phyloP scores from a whole-genome alignment of 2,113 vertebrate species.

The Myotis davidii region DNA sequence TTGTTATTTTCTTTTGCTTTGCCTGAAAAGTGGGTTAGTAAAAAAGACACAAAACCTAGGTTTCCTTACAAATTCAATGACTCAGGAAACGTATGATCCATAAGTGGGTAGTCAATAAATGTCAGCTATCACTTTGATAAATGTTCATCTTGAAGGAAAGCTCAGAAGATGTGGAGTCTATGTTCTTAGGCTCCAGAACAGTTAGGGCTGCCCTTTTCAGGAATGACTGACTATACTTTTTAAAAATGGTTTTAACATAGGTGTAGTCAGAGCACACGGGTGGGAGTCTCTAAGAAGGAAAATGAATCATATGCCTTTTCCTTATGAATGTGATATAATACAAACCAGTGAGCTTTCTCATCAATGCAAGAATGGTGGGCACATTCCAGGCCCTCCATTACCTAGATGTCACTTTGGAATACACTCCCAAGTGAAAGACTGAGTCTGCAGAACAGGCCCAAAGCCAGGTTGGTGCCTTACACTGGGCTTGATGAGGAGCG shows the following conservation, averaged over 20 bases:
- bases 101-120: not conserved
- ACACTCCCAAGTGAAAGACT: not conserved
- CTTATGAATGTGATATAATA: not conserved
- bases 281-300: not conserved
- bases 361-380: not conserved
- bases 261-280: not conserved
- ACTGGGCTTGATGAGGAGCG: not conserved
- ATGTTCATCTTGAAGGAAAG: not conserved
- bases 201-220: not conserved
- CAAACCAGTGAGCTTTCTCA: not conserved
- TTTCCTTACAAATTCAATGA: not conserved
- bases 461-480: not conserved
- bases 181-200: not conserved
- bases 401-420: not conserved
- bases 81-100: not conserved
- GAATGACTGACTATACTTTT: not conserved
- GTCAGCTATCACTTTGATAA: not conserved
- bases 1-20: constrained; percentile 3
- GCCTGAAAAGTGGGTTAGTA: not conserved
- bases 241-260: not conserved
- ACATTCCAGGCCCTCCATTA: not conserved
- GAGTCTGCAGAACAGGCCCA: not conserved
- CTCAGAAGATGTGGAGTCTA: not conserved
- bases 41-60: not conserved
- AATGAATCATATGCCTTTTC: not conserved